Conservation (phyloP, 1,140 invertebrate genomes). For the Eumaeus atala region DNA sequence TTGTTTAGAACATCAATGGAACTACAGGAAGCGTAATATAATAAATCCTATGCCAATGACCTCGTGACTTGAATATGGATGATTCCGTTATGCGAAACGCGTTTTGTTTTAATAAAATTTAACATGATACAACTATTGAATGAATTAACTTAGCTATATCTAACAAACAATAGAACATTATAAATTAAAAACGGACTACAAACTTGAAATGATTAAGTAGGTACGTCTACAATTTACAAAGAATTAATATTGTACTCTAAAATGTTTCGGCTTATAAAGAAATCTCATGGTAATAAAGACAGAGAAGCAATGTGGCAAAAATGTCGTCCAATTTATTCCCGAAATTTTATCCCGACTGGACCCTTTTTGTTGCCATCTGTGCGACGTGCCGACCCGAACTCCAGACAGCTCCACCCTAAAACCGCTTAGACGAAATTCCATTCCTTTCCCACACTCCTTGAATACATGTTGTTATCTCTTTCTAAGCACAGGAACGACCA, state of each 20-base stretch:
- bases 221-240: no score
- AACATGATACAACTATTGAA: conserved; percentile 29
- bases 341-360: conserved; percentile 66
- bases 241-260: no score
- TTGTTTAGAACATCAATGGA: conserved; percentile 45
- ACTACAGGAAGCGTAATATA: conserved; percentile 52
- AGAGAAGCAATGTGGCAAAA: conserved; percentile 62
- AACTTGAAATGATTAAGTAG: not conserved
- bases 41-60: conserved; percentile 66
- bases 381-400: conserved; percentile 40
- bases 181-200: not conserved
- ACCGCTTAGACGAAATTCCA: conserved; percentile 60
- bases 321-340: conserved; percentile 72
- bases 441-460: conserved; percentile 55
- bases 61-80: conserved; percentile 57
- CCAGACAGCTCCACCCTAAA: conserved; percentile 73
- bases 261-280: no score
- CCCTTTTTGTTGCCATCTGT: conserved; percentile 72
- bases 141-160: conserved; percentile 29
- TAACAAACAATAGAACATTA: conserved; percentile 6
- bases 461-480: conserved; percentile 52
- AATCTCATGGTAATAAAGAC: conserved; percentile 1
- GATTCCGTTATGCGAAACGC: conserved; percentile 54
- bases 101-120: conserved; percentile 48
- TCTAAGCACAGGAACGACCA: conserved; percentile 55